Conservation (phyloP, 1,140 invertebrate species). For the Conus betulinus region DNA sequence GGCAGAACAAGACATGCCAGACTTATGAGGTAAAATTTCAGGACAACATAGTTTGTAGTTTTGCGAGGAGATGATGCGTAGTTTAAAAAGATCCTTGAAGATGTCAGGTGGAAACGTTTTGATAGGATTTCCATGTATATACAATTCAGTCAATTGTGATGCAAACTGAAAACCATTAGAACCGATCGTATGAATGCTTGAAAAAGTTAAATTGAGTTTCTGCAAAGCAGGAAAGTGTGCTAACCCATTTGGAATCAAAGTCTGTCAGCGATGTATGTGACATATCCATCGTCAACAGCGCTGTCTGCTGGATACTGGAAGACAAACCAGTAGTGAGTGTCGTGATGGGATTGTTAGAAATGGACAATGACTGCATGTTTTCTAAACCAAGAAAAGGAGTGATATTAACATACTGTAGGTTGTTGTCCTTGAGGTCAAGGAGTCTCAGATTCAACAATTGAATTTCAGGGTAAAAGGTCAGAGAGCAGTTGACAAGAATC, state of each 20-base stretch:
- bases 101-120: conserved; percentile 33
- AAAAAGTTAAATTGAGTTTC: not conserved
- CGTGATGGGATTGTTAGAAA: conserved; percentile 14
- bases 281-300: conserved; percentile 9
- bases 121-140: conserved; percentile 39
- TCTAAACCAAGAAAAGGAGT: conserved; percentile 16
- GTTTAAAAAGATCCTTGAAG: conserved; percentile 38
- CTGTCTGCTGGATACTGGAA: not conserved
- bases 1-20: conserved; percentile 31
- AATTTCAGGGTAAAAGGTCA: not conserved
- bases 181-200: not conserved
- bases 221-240: conserved; percentile 17
- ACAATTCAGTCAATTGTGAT: conserved; percentile 13
- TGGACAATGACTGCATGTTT: conserved; percentile 23
- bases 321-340: not conserved
- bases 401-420: not conserved
- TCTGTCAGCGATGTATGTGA: not conserved
- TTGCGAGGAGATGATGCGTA: conserved; percentile 40
- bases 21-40: not conserved
- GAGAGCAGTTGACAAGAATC: not conserved
- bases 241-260: conserved; percentile 23
- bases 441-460: not conserved
- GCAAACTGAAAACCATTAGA: conserved; percentile 5
- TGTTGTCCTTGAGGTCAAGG: conserved; percentile 36
- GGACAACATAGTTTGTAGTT: conserved; percentile 51